These are phyloP conservation scores for Lycaena phlaeas DNA, from an alignment of 2,888 invertebrate genomes.

Conservation along the genomic window DNA sequence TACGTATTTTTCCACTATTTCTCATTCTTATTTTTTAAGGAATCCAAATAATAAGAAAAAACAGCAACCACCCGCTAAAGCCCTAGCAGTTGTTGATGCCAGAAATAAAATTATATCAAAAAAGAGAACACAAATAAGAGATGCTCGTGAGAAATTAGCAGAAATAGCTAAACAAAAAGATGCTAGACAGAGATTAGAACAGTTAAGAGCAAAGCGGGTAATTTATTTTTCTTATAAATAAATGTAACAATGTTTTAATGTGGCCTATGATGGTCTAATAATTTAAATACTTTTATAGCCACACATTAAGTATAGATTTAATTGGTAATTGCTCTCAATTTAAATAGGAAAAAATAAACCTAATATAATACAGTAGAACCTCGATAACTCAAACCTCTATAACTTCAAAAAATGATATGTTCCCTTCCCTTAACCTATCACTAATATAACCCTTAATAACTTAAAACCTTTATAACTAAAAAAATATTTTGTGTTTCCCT, in stretches of 20 bases:
- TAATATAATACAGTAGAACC: no score
- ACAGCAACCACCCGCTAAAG: constrained; percentile 20
- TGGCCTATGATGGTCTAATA: no score
- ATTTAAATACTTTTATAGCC: no score
- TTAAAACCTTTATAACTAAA: no score
- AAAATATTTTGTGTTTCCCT: no score
- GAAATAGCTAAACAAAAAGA: constrained; percentile 84
- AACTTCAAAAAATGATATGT: no score
- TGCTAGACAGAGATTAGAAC: constrained; percentile 80
- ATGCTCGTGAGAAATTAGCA: constrained; percentile 85
- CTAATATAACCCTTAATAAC: no score
- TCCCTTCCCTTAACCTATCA: no score
- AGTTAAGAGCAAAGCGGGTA: constrained; percentile 71
- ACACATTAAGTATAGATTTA: no score
- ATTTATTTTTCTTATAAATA: constrained; percentile 5
- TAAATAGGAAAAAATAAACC: no score
- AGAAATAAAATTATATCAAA: constrained; percentile 85
- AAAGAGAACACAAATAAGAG: constrained; percentile 81
- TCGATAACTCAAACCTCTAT: no score
- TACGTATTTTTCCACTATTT: neutral
- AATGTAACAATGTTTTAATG: neutral
- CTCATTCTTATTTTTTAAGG: constrained; percentile 20
- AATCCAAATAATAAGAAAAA: constrained; percentile 23
- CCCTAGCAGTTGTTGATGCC: constrained; percentile 70
- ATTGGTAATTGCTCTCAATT: no score